Conservation (phyloP, 2,797 vertebrate species). For the Spea hammondii region DNA sequence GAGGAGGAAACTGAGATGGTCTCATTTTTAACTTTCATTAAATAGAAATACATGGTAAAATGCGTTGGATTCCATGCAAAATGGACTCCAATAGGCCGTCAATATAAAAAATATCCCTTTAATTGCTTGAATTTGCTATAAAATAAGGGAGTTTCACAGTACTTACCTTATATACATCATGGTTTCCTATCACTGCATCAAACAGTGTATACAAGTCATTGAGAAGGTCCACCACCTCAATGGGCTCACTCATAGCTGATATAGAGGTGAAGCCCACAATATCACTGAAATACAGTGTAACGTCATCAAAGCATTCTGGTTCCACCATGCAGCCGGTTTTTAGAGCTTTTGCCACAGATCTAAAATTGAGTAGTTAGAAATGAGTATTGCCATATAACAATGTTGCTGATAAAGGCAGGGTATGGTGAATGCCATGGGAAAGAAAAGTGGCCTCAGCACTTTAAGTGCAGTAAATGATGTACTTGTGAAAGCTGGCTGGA, state of each 20-base stretch:
- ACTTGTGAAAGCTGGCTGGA: too few species aligned
- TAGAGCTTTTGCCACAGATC: slow-evolving; percentile 79
- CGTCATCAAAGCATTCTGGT: slow-evolving; percentile 81
- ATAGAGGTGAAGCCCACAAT: slow-evolving; percentile 84
- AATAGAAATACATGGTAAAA: too few species aligned
- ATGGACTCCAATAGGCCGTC: too few species aligned
- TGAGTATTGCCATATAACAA: too few species aligned
- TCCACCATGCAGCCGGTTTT: slow-evolving; percentile 78
- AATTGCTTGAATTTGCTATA: neutral
- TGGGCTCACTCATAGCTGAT: slow-evolving; percentile 81
- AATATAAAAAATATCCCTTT: neutral
- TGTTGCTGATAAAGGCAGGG: too few species aligned
- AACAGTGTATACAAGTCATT: slow-evolving; percentile 83
- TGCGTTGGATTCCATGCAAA: too few species aligned
- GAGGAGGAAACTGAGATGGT: too few species aligned
- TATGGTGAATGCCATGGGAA: too few species aligned
- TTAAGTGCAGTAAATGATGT: too few species aligned
- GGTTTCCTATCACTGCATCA: slow-evolving; percentile 78
- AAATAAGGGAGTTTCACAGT: too few species aligned
- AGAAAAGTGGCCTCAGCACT: too few species aligned
- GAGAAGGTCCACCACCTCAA: slow-evolving; percentile 82
- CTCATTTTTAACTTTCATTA: too few species aligned
- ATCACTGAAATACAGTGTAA: slow-evolving; percentile 84
- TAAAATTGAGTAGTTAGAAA: slow-evolving; percentile 46
- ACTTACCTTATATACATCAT: slow-evolving; percentile 82